Evolutionary conservation across 1,140 invertebrate species (phyloP).

Genomic region (Apis mellifera): Amel_HAv3.1 CM009934.2:9075001-9075500

Average conservation of each 20-base stretch:
- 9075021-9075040: not conserved
- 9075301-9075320: constrained; percentile 14
- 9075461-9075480: not conserved
- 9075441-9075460: no score
- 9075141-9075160: constrained; percentile 39
- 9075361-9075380: not conserved
- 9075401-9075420: no score
- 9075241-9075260: not conserved
- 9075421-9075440: no score
- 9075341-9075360: not conserved
- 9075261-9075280: not conserved
- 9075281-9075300: no score
- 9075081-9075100: constrained; percentile 45
- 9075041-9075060: constrained; percentile 60
- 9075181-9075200: not conserved
- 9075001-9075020: constrained; percentile 50
- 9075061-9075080: constrained; percentile 49
- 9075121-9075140: constrained; percentile 20
- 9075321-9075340: not conserved
- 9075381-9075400: not conserved
- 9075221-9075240: constrained; percentile 17
- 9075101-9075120: constrained; percentile 61
- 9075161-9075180: not conserved
- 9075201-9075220: constrained; percentile 49
- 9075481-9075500: not conserved